A percentile compares a stretch with the other conserved stretches of the same genome.
Conservation (phyloP, 2,113 vertebrate genomes). For the Polypterus bichir region DNA sequence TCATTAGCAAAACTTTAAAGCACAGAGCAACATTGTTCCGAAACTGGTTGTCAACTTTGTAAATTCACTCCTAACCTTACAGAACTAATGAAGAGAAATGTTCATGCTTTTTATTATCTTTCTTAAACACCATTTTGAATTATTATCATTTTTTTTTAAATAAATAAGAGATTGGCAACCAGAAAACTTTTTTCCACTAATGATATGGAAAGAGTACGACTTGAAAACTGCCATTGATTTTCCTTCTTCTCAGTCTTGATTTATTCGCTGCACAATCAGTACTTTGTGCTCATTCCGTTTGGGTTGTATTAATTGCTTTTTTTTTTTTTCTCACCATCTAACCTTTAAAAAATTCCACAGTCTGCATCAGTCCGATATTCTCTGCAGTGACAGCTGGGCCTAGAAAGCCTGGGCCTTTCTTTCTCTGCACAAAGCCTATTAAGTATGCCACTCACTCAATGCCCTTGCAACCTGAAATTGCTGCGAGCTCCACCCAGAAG, state of each 20-base stretch:
- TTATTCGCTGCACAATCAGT: constrained; percentile 45
- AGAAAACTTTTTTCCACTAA: background rate
- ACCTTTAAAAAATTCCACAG: constrained; percentile 36
- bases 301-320: constrained; percentile 43
- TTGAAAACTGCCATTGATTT: constrained; percentile 26
- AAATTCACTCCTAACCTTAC: too few relatives aligned
- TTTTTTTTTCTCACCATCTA: constrained; percentile 39
- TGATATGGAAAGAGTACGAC: background rate
- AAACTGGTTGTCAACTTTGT: too few relatives aligned
- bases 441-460: constrained; percentile 77
- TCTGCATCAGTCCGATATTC: constrained; percentile 63
- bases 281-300: constrained; percentile 45
- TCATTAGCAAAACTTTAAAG: too few relatives aligned
- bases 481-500: constrained; percentile 78
- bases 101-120: too few relatives aligned
- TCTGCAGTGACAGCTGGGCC: constrained; percentile 78
- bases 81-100: too few relatives aligned
- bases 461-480: constrained; percentile 63
- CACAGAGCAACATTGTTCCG: too few relatives aligned
- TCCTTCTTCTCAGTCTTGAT: constrained; percentile 38
- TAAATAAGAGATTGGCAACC: background rate
- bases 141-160: background rate
- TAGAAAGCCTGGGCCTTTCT: constrained; percentile 48
- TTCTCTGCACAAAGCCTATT: constrained; percentile 78
- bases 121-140: too few relatives aligned